phyloP scores from a whole-genome alignment of 2,797 vertebrate species.

The Triplophysa bombifrons region DNA sequence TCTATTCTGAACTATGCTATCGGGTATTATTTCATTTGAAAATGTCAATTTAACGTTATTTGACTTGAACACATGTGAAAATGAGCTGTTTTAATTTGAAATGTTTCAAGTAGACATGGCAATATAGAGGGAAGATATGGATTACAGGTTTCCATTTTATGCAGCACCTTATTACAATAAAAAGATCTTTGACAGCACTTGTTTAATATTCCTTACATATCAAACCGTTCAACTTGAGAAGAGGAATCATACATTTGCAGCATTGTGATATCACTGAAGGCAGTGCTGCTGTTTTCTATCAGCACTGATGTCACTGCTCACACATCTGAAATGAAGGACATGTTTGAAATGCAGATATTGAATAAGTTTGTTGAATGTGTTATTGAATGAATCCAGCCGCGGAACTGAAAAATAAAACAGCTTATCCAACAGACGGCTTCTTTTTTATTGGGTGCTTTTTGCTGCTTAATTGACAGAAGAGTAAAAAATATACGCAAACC shows the following conservation, averaged over 20 bases:
- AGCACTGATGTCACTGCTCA: neutral
- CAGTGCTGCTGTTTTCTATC: neutral
- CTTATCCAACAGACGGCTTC: neutral
- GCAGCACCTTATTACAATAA: neutral
- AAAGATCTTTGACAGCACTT: conserved; percentile 50
- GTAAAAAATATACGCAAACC: neutral
- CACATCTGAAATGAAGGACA: conserved; percentile 5
- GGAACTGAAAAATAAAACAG: neutral
- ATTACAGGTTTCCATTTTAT: too few species aligned
- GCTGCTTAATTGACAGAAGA: neutral
- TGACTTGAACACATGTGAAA: too few species aligned
- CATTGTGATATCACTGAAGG: conserved; percentile 1
- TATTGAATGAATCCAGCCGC: neutral
- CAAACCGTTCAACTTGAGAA: neutral
- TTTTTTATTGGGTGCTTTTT: neutral
- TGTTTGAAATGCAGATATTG: neutral
- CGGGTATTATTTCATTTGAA: too few species aligned
- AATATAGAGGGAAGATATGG: too few species aligned
- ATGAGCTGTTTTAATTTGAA: too few species aligned
- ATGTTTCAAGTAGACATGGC: too few species aligned
- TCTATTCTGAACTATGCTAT: too few species aligned
- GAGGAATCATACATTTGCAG: conserved; percentile 34
- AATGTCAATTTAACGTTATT: too few species aligned
- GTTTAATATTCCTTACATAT: conserved; percentile 43
- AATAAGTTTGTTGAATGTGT: neutral